Conservation (phyloP, 2,888 invertebrate genomes). For the Heliconius cydno region DNA sequence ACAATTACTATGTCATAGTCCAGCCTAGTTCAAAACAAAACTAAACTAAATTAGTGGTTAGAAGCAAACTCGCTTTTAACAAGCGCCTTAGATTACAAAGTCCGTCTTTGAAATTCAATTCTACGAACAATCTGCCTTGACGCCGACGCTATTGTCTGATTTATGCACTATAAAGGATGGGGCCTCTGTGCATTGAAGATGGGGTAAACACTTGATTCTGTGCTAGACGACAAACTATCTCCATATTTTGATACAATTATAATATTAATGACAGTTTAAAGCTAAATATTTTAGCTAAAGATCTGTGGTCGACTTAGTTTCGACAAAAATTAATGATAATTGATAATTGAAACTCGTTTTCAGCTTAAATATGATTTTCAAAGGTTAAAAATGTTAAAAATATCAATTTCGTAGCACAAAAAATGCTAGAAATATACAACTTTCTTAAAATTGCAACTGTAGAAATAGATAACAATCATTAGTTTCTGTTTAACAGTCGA, state of each 20-base stretch:
- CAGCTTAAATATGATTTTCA: not conserved
- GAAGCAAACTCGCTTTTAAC: slow-evolving; percentile 42
- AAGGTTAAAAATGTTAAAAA: not conserved
- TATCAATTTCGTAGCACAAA: not conserved
- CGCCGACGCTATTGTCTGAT: slow-evolving; percentile 36
- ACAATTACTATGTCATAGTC: slow-evolving; percentile 16
- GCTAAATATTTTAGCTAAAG: not conserved
- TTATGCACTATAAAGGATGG: slow-evolving; percentile 34
- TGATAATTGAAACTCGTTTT: too few species aligned
- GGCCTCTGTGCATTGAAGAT: slow-evolving; percentile 20
- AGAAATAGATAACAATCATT: slow-evolving; percentile 23
- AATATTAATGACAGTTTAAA: slow-evolving; percentile 1
- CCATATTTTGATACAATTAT: slow-evolving; percentile 1
- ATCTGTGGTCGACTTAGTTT: not conserved
- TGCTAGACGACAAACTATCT: not conserved
- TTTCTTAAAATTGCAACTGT: not conserved
- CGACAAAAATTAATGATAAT: not conserved
- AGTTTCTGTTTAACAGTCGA: slow-evolving; percentile 23
- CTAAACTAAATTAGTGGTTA: slow-evolving; percentile 39
- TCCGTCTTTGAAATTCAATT: slow-evolving; percentile 47
- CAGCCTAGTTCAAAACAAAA: slow-evolving; percentile 33
- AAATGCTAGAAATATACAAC: not conserved
- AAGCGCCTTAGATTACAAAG: slow-evolving; percentile 47
- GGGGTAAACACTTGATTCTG: slow-evolving; percentile 24
- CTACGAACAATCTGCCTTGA: slow-evolving; percentile 43